These are phyloP conservation scores for Colius striatus DNA, from an alignment of 2,113 vertebrate species.

Conservation along the genomic window DNA sequence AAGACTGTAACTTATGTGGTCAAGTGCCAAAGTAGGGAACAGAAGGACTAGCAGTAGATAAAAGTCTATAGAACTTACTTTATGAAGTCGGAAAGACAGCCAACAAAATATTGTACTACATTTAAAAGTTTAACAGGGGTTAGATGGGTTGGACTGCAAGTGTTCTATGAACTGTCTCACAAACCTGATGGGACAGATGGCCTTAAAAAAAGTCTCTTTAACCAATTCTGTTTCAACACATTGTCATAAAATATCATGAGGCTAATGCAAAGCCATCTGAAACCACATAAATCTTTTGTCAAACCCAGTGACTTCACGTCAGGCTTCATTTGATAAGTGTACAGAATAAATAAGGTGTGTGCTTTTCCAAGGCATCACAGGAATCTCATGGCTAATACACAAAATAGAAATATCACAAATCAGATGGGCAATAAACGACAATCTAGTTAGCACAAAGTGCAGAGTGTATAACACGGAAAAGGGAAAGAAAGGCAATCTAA, in stretches of 20 bases:
- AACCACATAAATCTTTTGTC: neutral
- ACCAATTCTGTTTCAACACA: neutral
- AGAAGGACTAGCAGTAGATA: neutral
- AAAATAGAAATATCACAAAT: neutral
- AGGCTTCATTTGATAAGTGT: neutral
- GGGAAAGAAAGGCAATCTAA: neutral
- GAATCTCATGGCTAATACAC: neutral
- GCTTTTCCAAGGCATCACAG: neutral
- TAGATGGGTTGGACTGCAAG: neutral
- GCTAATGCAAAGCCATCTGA: neutral
- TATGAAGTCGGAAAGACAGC: neutral
- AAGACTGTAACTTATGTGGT: neutral
- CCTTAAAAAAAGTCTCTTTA: neutral
- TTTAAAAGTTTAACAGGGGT: neutral
- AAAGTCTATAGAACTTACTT: neutral
- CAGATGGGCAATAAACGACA: neutral
- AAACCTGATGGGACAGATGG: neutral
- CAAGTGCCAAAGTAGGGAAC: neutral
- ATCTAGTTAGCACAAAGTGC: neutral
- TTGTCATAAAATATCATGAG: neutral
- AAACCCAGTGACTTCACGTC: neutral
- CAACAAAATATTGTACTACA: neutral
- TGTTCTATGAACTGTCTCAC: neutral
- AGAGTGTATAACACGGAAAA: neutral
- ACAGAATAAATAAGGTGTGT: neutral